Evolutionary conservation across 2,888 invertebrate species (phyloP), one percentile per base, ranked within the genome.

Genomic region (Drosophila sordidapex): DNA sequence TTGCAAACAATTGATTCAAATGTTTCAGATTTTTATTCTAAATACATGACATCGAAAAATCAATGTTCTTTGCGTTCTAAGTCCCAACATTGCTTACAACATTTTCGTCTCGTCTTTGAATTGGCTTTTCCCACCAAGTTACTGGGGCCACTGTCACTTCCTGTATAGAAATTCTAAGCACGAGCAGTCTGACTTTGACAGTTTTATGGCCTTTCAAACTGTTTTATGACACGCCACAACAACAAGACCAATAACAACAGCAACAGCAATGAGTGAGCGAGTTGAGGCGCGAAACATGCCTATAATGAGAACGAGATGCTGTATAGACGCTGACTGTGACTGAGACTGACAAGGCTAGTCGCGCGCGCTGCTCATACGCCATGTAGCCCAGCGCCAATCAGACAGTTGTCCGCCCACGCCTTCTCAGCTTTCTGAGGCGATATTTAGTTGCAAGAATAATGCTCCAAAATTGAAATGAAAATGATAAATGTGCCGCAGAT

Each of bases 191-290:
- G 82, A 78, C 77, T 83, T 88, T 87, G 92, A 92, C 92, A 92
- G 91, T 92, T 92, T 92, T 92, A 92, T 92, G 92, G 91, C 91
- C 84, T 90, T 87, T 92, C 93, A 92, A 92, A 92, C 91, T 92
- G 92, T 92, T 92, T 92, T 92, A 92, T 92, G 92, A 91, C 85
- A 85, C 89, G 91, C 89, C 81, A 79, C 65, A 67, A 74, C 81
- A 74, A 54, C 53, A 64, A 65, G 33, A 61, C 36, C 56, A 31
- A 62, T 53, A 27, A n/a, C 40, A 56, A 35, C 43, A 62, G 29
- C 56, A 60, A 74, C 70, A 60, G 31, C 64, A 68, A 69, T 51
- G 69, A 56, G 78, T 68, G 70, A 85, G 53, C 69, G 48, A 77
- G 77, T 46, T 70, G 70, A 83, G 79, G 77, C 83, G 80, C 77